Percentiles rank a stretch among this genome's conserved stretches.
phyloP scores from a whole-genome alignment of 2,113 vertebrate genomes.

The Myotis davidii region DNA sequence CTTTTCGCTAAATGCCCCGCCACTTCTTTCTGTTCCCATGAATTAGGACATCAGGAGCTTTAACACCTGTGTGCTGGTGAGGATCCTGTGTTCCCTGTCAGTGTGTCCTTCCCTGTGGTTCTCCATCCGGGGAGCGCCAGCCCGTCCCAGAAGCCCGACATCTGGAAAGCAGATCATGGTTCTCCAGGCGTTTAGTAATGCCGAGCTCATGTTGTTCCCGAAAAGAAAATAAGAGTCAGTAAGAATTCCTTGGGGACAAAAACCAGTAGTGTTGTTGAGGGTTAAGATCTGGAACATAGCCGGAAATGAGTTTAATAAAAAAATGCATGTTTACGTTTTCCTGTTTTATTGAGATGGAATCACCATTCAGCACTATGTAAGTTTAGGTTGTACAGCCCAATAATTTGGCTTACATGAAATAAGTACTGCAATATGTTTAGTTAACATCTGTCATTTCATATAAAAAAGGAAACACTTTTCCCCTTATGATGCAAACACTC shows the following conservation, averaged over 20 bases:
- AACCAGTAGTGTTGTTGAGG: not conserved
- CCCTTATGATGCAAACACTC: not conserved
- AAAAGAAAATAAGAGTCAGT: not conserved
- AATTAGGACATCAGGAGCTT: not conserved
- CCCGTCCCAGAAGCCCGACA: not conserved
- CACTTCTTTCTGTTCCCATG: not conserved
- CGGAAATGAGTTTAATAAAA: not conserved
- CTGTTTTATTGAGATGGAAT: not conserved
- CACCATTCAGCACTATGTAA: not conserved
- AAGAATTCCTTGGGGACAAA: not conserved
- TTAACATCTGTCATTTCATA: not conserved
- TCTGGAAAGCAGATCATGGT: not conserved
- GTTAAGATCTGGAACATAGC: not conserved
- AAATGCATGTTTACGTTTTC: not conserved
- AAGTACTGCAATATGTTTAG: not conserved
- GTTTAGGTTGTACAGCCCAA: not conserved
- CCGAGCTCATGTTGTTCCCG: not conserved
- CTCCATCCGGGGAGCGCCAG: not conserved
- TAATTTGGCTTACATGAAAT: not conserved
- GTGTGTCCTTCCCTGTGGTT: not conserved
- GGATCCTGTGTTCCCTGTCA: not conserved
- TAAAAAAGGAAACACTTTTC: not conserved
- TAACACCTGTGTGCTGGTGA: no score
- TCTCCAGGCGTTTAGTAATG: not conserved
- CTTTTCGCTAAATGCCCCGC: not conserved